Evolutionary conservation across 2,797 vertebrate genomes (phyloP), one percentile per base, ranked within the genome.

Genomic region (Netta rufina): DNA sequence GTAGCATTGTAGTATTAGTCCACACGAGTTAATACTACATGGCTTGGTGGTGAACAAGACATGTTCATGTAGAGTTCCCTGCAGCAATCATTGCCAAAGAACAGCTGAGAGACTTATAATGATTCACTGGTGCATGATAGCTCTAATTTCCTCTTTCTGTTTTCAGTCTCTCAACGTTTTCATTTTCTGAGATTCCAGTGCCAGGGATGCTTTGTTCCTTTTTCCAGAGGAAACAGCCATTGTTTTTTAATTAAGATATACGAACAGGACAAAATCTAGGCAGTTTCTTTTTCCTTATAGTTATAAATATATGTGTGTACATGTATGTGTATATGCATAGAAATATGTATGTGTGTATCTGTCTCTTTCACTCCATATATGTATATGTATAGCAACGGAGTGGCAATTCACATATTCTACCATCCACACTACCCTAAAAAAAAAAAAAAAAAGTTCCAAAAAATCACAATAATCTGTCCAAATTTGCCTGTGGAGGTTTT

Each of bases 61-160:
- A 65, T 47, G 41, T 69, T 96, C 84, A 41, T 74, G 45, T 71
- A 69, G 80, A 93, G 70, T 53, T 92, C 47, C 89, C 88, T 93
- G 72, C 69, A 90, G 90, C 71, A 96, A 79, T 36, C 76, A 82
- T 75, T 95, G 95, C 84, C 92, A 96, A 96, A 95, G 89, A 95
- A 85, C 77, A 82, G 85, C 90, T 96, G 92, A 96, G 80, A 96
- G 79, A 88, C 69, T 95, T 93, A 74, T 13, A 93, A 85, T 79
- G 77, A 96, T 91, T 96, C 96, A 95, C 39, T 94, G 92, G 72
- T 95, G 87, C 73, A 91, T 25, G 80, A 89, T 89, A 96, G 43
- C 73, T 95, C 93, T 93, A 92, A 96, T 92, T 95, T 95, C 66
- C 60, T 96, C 54, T 89, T 87, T 88, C 75, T 92, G 77, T 90